Percentiles rank a stretch among this genome's conserved stretches.
These are phyloP conservation scores for Pantelozetes paolii DNA, from an alignment of 2,888 invertebrate species.

Conservation along the genomic window DNA sequence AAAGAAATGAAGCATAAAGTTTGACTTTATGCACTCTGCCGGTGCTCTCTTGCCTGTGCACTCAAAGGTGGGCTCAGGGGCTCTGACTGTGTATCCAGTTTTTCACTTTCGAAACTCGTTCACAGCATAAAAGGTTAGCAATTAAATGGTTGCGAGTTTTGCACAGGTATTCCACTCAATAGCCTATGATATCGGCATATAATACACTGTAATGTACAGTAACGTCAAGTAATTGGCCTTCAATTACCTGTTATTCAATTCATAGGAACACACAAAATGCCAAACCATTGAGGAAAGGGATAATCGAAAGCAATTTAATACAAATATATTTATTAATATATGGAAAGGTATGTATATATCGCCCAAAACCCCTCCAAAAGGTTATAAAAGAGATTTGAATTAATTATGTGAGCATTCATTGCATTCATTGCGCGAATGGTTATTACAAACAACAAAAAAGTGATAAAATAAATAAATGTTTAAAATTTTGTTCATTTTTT, in stretches of 20 bases:
- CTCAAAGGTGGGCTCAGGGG: background rate
- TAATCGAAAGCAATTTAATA: background rate
- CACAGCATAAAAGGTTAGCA: background rate
- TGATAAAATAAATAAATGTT: background rate
- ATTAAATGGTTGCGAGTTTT: background rate
- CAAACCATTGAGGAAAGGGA: background rate
- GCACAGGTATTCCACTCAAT: background rate
- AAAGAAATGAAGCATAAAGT: background rate
- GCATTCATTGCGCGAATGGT: background rate
- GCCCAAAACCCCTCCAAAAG: background rate
- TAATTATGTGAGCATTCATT: background rate
- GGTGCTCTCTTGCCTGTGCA: background rate
- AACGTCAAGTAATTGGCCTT: conserved; percentile 4
- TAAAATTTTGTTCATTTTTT: background rate
- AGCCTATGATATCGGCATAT: too few relatives aligned
- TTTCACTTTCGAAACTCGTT: background rate
- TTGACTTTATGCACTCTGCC: background rate
- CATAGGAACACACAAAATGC: too few relatives aligned
- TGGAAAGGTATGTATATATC: background rate
- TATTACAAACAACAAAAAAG: background rate
- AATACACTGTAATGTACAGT: background rate
- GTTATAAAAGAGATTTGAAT: background rate
- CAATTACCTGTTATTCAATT: conserved; percentile 2
- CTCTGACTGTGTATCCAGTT: background rate
- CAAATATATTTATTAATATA: background rate